Base-by-base conservation (phyloP, 2,888 invertebrate genomes). In the Temnothorax rugatulus region DNA sequence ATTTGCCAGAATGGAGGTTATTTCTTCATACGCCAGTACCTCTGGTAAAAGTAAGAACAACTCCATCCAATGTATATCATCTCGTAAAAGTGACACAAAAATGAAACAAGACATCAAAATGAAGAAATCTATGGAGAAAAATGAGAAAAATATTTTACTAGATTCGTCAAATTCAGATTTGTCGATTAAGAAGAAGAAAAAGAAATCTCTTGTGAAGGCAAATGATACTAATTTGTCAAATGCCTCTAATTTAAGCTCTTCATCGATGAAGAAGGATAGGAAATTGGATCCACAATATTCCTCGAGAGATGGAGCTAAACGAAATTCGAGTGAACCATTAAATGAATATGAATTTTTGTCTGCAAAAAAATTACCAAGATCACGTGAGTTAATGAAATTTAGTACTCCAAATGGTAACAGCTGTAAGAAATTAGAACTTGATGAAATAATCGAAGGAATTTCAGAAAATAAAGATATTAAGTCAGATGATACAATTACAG, bases 381-480 rank as follows among this genome's bases (percentile, higher is more conserved):
- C 63, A 9, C 41, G 1, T 21, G 38, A 13, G 25, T 71, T 79
- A 9, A 59, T 89, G 15, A 29, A 69, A 63, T 88, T 82, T 13
- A 89, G 87, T 73, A 89, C 87, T 3, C 87, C 85, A 25, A 87
- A 86, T 71, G 18, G 2, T 21, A 59, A 34, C 54, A 21, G 11
- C 9, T 15, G 1, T 18, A 83, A 61, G 1, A 41, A 38, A 77
- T 25, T 41, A 2, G 52, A 25, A 18, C 7, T n/a, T 66, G 7
- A 52, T 41, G 25, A 54, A 54, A 25, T 41, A 29, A 18, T 21
- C 8, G 29, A 63, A 34, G 44, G 13, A 47, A 75, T 7, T 50
- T 38, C 25, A 2, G 9, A 61, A 44, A 71, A 41, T 9, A 4
- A 34, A 44, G 50, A 57, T 44, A 64, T 41, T 57, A 61, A 64